Evolutionary conservation across 2,113 vertebrate species (phyloP).

Genomic region (Odontesthes bonariensis): DNA sequence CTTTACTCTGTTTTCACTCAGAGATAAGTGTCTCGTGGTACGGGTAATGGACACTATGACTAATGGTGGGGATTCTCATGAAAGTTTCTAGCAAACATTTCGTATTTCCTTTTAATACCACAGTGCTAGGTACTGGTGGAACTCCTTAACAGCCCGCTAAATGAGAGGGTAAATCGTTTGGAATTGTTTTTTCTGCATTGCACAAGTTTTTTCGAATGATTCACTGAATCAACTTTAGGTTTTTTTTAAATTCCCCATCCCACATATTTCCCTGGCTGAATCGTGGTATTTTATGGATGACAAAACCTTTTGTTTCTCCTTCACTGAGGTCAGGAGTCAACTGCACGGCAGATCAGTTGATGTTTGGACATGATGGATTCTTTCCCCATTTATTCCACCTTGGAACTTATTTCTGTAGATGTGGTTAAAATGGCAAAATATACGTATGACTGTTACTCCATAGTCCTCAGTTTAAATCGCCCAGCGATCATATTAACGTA

Average conservation of each 20-base stretch:
- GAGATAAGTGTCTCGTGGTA: slow-evolving; percentile 31
- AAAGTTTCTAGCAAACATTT: slow-evolving; percentile 17
- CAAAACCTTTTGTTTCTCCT: too few species aligned
- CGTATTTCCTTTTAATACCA: not conserved
- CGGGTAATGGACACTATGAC: slow-evolving; percentile 17
- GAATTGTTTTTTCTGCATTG: not conserved
- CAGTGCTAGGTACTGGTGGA: not conserved
- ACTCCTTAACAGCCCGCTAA: not conserved
- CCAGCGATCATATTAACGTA: not conserved
- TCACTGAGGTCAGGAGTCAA: too few species aligned
- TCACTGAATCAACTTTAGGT: too few species aligned
- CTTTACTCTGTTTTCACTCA: slow-evolving; percentile 4
- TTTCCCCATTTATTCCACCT: not conserved
- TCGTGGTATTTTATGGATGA: too few species aligned
- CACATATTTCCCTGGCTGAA: too few species aligned
- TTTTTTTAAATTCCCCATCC: too few species aligned
- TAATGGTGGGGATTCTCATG: slow-evolving; percentile 16
- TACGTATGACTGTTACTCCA: too few species aligned
- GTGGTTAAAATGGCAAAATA: not conserved
- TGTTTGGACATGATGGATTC: not conserved
- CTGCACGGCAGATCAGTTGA: too few species aligned
- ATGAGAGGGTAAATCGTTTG: not conserved
- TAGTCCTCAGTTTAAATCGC: too few species aligned
- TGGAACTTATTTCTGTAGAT: not conserved
- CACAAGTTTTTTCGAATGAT: too few species aligned